Conservation (phyloP, 2,797 vertebrate genomes). For the Thunnus albacares region DNA sequence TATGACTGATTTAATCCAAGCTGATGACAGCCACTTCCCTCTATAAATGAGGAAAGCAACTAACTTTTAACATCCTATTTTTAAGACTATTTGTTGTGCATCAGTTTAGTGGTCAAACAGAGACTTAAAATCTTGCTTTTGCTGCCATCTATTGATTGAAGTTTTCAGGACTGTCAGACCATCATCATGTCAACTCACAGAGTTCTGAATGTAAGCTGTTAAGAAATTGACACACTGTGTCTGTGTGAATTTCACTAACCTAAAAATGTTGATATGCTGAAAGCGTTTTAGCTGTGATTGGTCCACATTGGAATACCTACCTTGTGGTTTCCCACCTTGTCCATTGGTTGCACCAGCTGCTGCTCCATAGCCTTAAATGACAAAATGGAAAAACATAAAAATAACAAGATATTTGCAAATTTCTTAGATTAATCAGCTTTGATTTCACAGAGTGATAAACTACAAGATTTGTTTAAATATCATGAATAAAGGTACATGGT, state of each 20-base stretch:
- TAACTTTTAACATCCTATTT: neutral
- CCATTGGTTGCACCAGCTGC: constrained; percentile 48
- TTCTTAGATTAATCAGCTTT: neutral
- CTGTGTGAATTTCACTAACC: neutral
- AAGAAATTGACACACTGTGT: too few species aligned
- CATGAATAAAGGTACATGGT: neutral
- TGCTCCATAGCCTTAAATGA: constrained; percentile 64
- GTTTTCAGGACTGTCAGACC: too few species aligned
- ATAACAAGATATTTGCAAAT: neutral
- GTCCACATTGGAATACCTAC: constrained; percentile 24
- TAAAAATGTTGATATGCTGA: too few species aligned
- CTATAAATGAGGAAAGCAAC: too few species aligned
- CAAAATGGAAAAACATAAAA: neutral
- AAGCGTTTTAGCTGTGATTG: neutral
- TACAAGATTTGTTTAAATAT: neutral
- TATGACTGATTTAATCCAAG: too few species aligned
- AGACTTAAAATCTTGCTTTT: neutral
- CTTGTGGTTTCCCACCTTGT: constrained; percentile 52
- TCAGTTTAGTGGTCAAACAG: neutral
- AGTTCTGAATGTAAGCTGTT: too few species aligned
- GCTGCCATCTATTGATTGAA: neutral
- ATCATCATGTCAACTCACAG: too few species aligned
- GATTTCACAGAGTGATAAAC: neutral
- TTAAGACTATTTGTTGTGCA: accelerated
- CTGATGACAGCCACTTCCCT: too few species aligned